These are phyloP conservation scores for Mythimna loreyi DNA, from an alignment of 2,888 invertebrate species.

Conservation along the genomic window DNA sequence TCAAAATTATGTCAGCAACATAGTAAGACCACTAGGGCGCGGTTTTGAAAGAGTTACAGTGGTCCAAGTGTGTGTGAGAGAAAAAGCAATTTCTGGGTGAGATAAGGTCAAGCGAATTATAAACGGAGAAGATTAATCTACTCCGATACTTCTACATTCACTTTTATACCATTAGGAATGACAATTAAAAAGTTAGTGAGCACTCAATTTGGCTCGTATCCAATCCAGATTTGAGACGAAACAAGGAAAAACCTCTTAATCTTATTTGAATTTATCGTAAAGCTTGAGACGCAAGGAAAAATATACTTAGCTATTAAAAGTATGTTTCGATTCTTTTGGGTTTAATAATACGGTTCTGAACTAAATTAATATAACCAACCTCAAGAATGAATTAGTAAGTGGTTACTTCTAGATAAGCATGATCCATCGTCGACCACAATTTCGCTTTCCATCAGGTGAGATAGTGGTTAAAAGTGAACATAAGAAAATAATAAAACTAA, in stretches of 20 bases:
- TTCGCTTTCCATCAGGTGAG: too few species aligned
- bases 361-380: slow-evolving; percentile 1
- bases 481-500: neutral
- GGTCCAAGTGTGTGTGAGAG: too few species aligned
- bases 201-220: neutral
- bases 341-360: neutral
- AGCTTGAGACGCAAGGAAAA: neutral
- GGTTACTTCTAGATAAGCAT: too few species aligned
- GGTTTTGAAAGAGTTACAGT: too few species aligned
- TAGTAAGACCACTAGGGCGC: too few species aligned
- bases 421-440: too few species aligned
- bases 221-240: neutral
- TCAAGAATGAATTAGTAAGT: too few species aligned
- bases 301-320: too few species aligned
- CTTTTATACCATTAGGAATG: neutral
- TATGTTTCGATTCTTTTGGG: too few species aligned
- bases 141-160: neutral
- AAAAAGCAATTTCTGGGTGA: neutral
- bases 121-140: neutral
- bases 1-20: too few species aligned
- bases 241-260: neutral
- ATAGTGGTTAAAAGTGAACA: too few species aligned
- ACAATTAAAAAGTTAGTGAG: neutral
- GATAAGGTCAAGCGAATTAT: neutral
- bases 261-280: neutral